Conservation (phyloP, 1,140 invertebrate species). For the Drosophila sucinea region DNA sequence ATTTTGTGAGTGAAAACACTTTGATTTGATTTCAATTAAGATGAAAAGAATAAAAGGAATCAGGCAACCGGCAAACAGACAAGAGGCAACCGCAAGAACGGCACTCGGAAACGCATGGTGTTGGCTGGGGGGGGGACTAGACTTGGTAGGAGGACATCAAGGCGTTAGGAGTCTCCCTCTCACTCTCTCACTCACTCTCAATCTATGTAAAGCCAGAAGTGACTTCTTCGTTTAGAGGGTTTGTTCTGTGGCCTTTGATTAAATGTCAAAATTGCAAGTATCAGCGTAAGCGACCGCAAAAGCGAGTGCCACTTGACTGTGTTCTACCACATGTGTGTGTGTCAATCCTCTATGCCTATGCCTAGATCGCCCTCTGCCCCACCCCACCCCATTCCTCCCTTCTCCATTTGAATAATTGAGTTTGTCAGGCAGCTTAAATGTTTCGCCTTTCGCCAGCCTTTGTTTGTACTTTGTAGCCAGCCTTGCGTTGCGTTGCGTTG, state of each 20-base stretch:
- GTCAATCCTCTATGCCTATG: slow-evolving; percentile 24
- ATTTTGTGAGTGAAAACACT: slow-evolving; percentile 74
- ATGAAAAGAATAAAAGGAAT: slow-evolving; percentile 53
- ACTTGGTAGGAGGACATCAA: neutral
- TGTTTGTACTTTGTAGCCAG: slow-evolving; percentile 34
- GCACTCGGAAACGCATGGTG: neutral
- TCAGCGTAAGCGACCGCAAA: slow-evolving; percentile 51
- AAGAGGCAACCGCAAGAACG: slow-evolving; percentile 18
- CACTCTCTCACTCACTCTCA: neutral
- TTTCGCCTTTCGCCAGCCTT: slow-evolving; percentile 52
- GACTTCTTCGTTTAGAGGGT: slow-evolving; percentile 24
- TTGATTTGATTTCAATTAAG: slow-evolving; percentile 82
- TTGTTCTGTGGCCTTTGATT: slow-evolving; percentile 55
- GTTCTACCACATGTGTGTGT: slow-evolving; percentile 21
- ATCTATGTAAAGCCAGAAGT: slow-evolving; percentile 31
- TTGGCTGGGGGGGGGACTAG: too few relatives aligned
- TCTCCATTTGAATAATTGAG: slow-evolving; percentile 73
- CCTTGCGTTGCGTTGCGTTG: too few relatives aligned
- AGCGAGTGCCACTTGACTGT: slow-evolving; percentile 55
- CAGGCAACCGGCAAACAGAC: slow-evolving; percentile 25
- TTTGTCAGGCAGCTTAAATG: slow-evolving; percentile 66
- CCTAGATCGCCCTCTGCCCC: slow-evolving; percentile 11
- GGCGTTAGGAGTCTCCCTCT: neutral
- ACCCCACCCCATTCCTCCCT: neutral
- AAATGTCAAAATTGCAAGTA: slow-evolving; percentile 73